Evolutionary conservation across 2,888 invertebrate species (phyloP), one percentile per base, ranked within the genome.

Genomic region (Xanthorhoe spadicearia): DNA sequence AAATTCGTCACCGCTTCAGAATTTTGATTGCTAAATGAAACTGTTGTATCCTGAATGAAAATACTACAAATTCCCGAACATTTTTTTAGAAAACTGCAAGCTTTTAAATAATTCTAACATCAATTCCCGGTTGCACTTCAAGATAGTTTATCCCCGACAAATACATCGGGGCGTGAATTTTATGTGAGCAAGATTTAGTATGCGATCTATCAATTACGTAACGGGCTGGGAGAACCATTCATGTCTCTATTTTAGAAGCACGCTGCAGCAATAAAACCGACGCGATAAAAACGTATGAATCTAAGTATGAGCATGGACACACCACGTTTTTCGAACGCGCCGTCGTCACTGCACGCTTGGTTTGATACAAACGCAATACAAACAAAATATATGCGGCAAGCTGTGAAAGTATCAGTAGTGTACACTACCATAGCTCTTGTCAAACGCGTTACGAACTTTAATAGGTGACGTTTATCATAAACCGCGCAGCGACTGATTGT

Each of bases 171-270:
- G 61, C 55, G 68, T 55, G 68, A 65, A 67, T 72, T 72, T 68
- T 66, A 72, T 60, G 68, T 67, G 66, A 61, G 70, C 55, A 67
- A 70, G 72, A 69, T 69, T 70, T 69, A 64, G 62, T 63, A 64
- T 49, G 46, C 64, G 63, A 72, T 70, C 72, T 61, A 72, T 72
- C 72, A 70, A 72, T 72, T 67, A 70, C 67, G 56, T 64, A 57
- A 28, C 57, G 46, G 51, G 46, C 52, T 56, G 32, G 62, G 55
- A 60, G 60, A 19, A 49, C 50, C 53, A 57, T 52, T 60, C 59
- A 32, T 18, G 43, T 15, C 4, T 18, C 38, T 52, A n/a, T 38
- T 51, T 35, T 38, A 4, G 13, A 19, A 43, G 17, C n/a, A 51
- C 23, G 38, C 15, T 58, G 18, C 35, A 51, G 58, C 32, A 17